phyloP scores from a whole-genome alignment of 2,797 vertebrate genomes.

The Hozukius guyotensis region DNA sequence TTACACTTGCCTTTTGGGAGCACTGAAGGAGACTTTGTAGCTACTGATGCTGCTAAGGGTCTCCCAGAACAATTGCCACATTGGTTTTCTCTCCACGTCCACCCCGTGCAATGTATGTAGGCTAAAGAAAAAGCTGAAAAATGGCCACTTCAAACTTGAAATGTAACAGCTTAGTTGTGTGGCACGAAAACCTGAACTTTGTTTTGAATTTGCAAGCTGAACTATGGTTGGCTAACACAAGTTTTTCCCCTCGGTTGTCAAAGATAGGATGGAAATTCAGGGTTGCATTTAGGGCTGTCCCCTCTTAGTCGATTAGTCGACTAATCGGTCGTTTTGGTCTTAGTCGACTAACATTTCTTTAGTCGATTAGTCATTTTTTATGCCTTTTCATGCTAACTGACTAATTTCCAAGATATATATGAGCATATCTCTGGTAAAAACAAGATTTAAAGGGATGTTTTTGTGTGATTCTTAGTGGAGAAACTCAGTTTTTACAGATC shows the following conservation, averaged over 20 bases:
- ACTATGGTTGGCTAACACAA: not conserved
- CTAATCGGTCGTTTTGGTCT: no score
- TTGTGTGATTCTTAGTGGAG: no score
- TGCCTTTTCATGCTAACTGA: no score
- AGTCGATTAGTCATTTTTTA: no score
- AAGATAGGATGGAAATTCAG: constrained; percentile 1
- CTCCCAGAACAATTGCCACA: constrained; percentile 7
- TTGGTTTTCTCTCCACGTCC: constrained; percentile 12
- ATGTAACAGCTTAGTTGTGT: not conserved
- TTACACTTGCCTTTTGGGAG: constrained; percentile 30
- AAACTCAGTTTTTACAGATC: no score
- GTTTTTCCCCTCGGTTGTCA: not conserved
- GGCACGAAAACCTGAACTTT: not conserved
- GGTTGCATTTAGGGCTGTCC: not conserved
- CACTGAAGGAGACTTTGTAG: constrained; percentile 28
- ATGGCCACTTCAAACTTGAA: constrained; percentile 1
- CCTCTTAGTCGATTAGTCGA: no score
- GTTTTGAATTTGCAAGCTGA: not conserved
- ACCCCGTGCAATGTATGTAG: not conserved
- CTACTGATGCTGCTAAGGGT: constrained; percentile 21
- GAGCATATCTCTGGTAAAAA: no score
- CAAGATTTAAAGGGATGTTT: no score
- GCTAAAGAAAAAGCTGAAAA: not conserved
- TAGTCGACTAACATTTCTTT: no score
- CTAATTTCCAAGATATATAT: no score